These are phyloP conservation scores for Scaptomyza cyrtandrae DNA, from an alignment of 2,888 invertebrate species.

Conservation along the genomic window DNA sequence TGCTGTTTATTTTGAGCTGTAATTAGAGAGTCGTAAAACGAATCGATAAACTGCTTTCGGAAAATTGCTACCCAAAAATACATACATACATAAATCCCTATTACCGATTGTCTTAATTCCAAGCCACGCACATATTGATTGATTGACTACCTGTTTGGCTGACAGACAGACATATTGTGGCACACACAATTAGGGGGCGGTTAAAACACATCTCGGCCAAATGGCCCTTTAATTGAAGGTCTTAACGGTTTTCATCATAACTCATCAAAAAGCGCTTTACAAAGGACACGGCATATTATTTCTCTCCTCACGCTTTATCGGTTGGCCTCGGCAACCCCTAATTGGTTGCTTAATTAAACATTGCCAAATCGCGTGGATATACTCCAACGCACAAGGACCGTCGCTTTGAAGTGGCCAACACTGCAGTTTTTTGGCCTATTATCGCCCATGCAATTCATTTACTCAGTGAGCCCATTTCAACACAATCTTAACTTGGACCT, in stretches of 20 bases:
- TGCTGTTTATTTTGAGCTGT: conserved; percentile 7
- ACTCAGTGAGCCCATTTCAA: conserved; percentile 17
- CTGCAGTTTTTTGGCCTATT: conserved; percentile 61
- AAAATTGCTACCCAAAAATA: conserved; percentile 45
- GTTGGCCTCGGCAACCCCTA: conserved; percentile 55
- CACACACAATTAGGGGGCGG: not conserved
- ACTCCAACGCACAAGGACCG: conserved; percentile 1
- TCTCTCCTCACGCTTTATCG: not conserved
- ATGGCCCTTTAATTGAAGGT: conserved; percentile 68
- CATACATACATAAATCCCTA: conserved; percentile 43
- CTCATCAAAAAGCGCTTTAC: conserved; percentile 44
- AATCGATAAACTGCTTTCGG: conserved; percentile 42
- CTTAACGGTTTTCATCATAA: conserved; percentile 62
- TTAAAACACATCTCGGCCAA: conserved; percentile 24
- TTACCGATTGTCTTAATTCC: conserved; percentile 40
- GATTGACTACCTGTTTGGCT: conserved; percentile 29
- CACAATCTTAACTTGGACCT: conserved; percentile 24
- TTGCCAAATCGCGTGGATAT: conserved; percentile 30
- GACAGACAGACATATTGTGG: conserved; percentile 24
- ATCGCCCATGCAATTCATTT: conserved; percentile 56
- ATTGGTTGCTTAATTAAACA: conserved; percentile 71
- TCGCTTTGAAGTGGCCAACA: conserved; percentile 49
- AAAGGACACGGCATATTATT: conserved; percentile 25
- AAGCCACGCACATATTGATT: conserved; percentile 20
- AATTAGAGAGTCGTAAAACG: conserved; percentile 51